Evolutionary conservation across 2,888 invertebrate species (phyloP).

Genomic region (Chalcosyrphus nemorum): DNA sequence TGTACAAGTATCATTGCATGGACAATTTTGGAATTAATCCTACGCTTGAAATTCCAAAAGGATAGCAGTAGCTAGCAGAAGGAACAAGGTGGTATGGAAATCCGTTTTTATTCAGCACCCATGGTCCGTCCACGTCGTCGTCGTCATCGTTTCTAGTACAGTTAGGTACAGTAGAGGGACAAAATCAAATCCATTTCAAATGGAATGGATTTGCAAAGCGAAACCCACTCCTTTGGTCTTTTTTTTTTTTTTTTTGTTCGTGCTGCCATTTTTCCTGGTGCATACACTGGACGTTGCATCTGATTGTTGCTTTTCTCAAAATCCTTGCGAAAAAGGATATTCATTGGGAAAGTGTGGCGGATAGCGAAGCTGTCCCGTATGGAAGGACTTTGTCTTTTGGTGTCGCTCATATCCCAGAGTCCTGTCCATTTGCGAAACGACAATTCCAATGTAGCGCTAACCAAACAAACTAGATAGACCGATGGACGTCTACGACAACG

Average conservation of each 20-base stretch:
- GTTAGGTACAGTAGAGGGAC: no score
- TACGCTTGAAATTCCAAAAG: constrained; percentile 47
- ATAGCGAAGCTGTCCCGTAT: constrained; percentile 16
- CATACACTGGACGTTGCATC: constrained; percentile 22
- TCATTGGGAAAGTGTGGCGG: neutral
- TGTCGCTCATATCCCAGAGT: constrained; percentile 42
- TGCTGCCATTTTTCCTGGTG: neutral
- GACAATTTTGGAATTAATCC: constrained; percentile 60
- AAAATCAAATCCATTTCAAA: constrained; percentile 62
- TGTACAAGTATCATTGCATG: constrained; percentile 46
- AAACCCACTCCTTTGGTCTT: constrained; percentile 2
- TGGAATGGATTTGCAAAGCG: constrained; percentile 54
- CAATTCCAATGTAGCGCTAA: constrained; percentile 63
- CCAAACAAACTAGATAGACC: constrained; percentile 54
- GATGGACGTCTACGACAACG: no score
- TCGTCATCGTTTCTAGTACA: neutral
- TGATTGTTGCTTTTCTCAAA: constrained; percentile 54
- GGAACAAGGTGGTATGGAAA: constrained; percentile 31
- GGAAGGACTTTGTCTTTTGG: constrained; percentile 51
- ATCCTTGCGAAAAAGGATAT: constrained; percentile 28
- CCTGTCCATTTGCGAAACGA: constrained; percentile 54
- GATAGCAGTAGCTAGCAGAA: constrained; percentile 4
- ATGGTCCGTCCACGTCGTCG: constrained; percentile 2
- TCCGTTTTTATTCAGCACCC: constrained; percentile 12
- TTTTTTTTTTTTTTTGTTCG: constrained; percentile 3